Evolutionary conservation across 2,888 invertebrate species (phyloP), one percentile per base, ranked within the genome.

Genomic region (Agrochola lychnidis): DNA sequence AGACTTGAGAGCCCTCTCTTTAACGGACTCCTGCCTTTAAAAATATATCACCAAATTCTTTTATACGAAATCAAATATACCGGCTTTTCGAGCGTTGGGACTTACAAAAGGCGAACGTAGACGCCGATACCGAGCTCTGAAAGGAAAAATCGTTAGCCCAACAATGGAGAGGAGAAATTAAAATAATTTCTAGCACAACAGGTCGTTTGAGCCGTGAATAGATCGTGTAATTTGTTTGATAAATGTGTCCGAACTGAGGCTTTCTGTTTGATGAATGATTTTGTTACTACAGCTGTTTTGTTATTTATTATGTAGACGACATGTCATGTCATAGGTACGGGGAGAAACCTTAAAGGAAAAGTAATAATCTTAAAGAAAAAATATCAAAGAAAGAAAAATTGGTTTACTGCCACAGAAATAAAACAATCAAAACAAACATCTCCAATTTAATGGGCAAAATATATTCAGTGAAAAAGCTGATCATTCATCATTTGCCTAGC

Each of bases 121-220:
- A 78, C 77, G 63, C 73, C 79, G 74, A 85, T 85, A 71, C 74
- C n/a, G 53, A 62, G 59, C 25, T 36, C 64, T 82, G 75, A 82
- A 85, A 78, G 72, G 79, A 85, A 84, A 82, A 85, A 85, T 84
- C 83, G 80, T 87, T 84, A 83, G 70, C 76, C 10, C 74, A 56
- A 87, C 84, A 87, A 85, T 82, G 36, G 74, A 48, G 42, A 48
- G 63, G 63, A 84, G 80, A 81, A 84, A 87, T 87, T 87, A 84
- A 84, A 87, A 87, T 87, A 85, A 85, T 79, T 84, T 87, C 78
- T 78, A 75, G 68, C 78, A 87, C 85, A 87, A 87, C 87, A 87
- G 87, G 85, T 82, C 70, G 76, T 64, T 77, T 61, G 69, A 75
- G 56, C 63, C 63, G 66, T 80, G 79, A 82, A 87, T 76, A 78